Percentiles rank a stretch among this genome's conserved stretches.
phyloP scores from a whole-genome alignment of 2,797 vertebrate species.

The Scyliorhinus canicula region DNA sequence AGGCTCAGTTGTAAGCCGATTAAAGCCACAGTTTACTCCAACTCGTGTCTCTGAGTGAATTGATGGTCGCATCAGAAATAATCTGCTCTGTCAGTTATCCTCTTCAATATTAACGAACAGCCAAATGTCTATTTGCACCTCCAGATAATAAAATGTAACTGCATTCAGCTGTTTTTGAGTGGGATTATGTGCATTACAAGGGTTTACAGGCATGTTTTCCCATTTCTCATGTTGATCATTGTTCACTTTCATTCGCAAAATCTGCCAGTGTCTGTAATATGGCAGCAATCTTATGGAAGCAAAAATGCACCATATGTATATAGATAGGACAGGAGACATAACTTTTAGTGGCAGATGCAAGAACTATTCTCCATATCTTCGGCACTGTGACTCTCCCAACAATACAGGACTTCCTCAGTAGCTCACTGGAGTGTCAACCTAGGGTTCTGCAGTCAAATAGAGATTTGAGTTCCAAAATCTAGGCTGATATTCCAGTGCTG shows the following conservation, averaged over 20 bases:
- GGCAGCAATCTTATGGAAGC: neutral
- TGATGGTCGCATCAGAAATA: too few relatives aligned
- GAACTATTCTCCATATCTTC: neutral
- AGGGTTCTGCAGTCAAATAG: neutral
- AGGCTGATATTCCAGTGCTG: neutral
- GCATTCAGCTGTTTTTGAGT: neutral
- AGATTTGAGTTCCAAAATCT: neutral
- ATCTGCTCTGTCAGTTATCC: too few relatives aligned
- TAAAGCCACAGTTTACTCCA: too few relatives aligned
- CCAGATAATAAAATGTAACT: too few relatives aligned
- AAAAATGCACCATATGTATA: neutral
- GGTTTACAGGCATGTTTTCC: neutral
- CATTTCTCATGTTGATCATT: neutral
- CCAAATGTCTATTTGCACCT: too few relatives aligned
- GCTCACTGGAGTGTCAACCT: too few relatives aligned
- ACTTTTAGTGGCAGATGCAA: neutral
- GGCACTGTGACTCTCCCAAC: neutral
- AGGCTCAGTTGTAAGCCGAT: too few relatives aligned
- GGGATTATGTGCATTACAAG: neutral
- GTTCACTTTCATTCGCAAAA: too few relatives aligned
- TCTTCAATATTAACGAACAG: too few relatives aligned
- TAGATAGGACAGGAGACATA: neutral
- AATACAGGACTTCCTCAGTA: neutral
- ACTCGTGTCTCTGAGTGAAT: too few relatives aligned
- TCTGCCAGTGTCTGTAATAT: too few relatives aligned